phyloP scores from a whole-genome alignment of 2,797 vertebrate species.

The Eutrigla gurnardus region DNA sequence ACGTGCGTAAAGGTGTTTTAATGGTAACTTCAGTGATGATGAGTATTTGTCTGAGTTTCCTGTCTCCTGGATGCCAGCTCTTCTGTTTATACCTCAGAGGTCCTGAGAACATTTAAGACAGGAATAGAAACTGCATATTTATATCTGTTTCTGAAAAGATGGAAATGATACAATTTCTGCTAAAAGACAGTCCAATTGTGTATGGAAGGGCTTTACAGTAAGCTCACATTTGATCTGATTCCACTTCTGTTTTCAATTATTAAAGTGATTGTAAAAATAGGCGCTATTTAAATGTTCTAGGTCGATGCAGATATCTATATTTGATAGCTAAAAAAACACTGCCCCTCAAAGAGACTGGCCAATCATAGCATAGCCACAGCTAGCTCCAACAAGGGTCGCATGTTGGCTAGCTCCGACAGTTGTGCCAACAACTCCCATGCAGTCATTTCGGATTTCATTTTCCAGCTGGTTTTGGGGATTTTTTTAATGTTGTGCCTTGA shows the following conservation, averaged over 20 bases:
- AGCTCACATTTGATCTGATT: neutral
- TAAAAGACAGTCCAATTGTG: neutral
- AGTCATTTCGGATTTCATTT: neutral
- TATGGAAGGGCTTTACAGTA: neutral
- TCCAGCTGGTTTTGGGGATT: neutral
- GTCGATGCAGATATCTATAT: neutral
- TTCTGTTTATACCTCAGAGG: neutral
- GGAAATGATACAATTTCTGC: neutral
- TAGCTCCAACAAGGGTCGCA: neutral
- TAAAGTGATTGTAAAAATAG: neutral
- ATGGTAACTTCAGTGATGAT: no score
- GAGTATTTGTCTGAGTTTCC: no score
- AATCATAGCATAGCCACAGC: neutral
- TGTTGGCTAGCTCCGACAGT: neutral
- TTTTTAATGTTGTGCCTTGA: no score
- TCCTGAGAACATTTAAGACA: neutral
- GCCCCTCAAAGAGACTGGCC: neutral
- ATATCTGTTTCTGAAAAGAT: neutral
- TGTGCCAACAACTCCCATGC: neutral
- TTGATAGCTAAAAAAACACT: neutral
- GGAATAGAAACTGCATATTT: neutral
- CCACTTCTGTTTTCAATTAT: neutral
- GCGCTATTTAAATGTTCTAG: neutral
- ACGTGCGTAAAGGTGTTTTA: no score
- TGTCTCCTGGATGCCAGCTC: neutral